Evolutionary conservation across 2,113 vertebrate species (phyloP), one percentile per base, ranked within the genome.

Genomic region (Perca schrenkii): DNA sequence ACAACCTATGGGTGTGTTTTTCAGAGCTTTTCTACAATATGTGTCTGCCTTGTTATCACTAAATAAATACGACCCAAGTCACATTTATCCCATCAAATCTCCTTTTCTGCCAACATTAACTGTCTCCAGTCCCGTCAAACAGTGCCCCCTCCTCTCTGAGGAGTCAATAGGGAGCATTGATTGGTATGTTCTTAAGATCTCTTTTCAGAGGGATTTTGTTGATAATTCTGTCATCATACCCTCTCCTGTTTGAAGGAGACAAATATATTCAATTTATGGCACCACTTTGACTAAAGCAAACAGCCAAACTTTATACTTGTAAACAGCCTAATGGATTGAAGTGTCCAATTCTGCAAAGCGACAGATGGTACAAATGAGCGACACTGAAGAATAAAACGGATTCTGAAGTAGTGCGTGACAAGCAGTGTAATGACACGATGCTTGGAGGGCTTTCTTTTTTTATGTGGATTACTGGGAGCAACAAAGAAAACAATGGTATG

Each of bases 251-350:
- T 90, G 80, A 90, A 78, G 69, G 66, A 86, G 81, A 85, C 80
- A 86, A 85, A 88, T 84, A 80, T 89, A 86, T 93, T 90, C 70
- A 79, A 83, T 92, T 87, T 82, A 82, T 81, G 78, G 36, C 82
- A 65, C 56, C 71, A 43, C 80, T 90, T 84, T 85, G 85, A 88
- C 73, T 54, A 77, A 87, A 91, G 69, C 82, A 88, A 90, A 88
- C 73, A 72, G 31, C 82, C 82, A 76, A 88, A 86, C 76, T 80
- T 86, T 79, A 31, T 25, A 85, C 85, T 85, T 71, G 79, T 85
- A 89, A 91, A 90, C 90, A 90, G 86, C 69, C 80, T 89, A 88
- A 91, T 86, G 80, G 82, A 89, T 85, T 89, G 83, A 91, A 87
- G 80, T 87, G 87, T 86, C 84, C 86, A 79, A 88, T 86, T 90